phyloP scores from a whole-genome alignment of 2,113 vertebrate species.

The Zosterops borbonicus region DNA sequence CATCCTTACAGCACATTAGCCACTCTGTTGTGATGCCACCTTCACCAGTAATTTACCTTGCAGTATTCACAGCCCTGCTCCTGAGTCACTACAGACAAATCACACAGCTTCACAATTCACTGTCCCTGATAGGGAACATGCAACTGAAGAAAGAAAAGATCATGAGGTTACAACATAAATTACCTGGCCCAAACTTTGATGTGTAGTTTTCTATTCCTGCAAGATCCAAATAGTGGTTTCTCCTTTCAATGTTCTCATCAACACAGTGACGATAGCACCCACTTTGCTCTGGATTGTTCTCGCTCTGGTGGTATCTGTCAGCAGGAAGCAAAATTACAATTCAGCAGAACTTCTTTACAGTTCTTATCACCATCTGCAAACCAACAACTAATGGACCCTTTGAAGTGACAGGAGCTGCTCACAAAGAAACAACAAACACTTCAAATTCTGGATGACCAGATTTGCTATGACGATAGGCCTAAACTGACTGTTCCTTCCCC shows the following conservation, averaged over 20 bases:
- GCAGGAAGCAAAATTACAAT: conserved; percentile 52
- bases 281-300: conserved; percentile 85
- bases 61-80: background rate
- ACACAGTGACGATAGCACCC: conserved; percentile 92
- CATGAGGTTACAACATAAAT: background rate
- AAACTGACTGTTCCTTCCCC: conserved; percentile 35
- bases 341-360: conserved; percentile 40
- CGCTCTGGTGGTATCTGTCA: conserved; percentile 88
- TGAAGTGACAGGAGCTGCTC: conserved; percentile 32
- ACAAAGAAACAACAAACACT: background rate
- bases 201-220: conserved; percentile 99
- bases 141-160: background rate
- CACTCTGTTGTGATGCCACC: background rate
- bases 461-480: background rate
- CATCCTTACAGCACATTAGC: background rate
- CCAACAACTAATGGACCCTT: conserved; percentile 8
- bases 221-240: conserved; percentile 99
- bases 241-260: conserved; percentile 97
- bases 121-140: background rate
- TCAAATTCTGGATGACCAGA: background rate
- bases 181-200: conserved; percentile 93
- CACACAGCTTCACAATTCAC: background rate
- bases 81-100: background rate
- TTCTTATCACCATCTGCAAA: conserved; percentile 22
- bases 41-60: background rate